These are phyloP conservation scores for Periphyllus acericola DNA, from an alignment of 2,888 invertebrate species.

Conservation along the genomic window DNA sequence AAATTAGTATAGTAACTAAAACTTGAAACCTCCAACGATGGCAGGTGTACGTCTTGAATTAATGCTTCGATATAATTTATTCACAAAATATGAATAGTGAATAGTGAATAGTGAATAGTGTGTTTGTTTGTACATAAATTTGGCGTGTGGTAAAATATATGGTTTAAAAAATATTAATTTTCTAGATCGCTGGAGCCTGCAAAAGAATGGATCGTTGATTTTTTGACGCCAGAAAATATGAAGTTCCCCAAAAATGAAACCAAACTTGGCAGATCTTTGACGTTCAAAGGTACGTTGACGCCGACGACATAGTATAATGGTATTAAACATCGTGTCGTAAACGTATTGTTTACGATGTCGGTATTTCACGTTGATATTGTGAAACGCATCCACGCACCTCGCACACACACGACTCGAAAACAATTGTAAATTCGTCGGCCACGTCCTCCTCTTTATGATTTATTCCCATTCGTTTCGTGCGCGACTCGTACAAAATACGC, in stretches of 20 bases:
- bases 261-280: constrained; percentile 48
- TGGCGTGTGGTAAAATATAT: neutral
- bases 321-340: too few species aligned
- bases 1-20: neutral
- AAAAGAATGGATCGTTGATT: constrained; percentile 54
- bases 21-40: neutral
- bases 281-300: constrained; percentile 43
- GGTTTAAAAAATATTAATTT: neutral
- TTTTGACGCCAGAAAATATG: constrained; percentile 47
- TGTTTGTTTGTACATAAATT: neutral
- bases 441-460: neutral
- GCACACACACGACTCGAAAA: neutral
- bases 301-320: neutral
- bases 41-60: neutral
- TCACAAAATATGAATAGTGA: too few species aligned
- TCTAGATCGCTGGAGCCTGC: constrained; percentile 45
- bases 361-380: constrained; percentile 3
- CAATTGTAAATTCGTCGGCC: constrained; percentile 33
- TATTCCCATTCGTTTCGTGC: neutral
- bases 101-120: too few species aligned
- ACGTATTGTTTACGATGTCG: neutral
- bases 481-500: neutral
- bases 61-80: neutral
- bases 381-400: neutral
- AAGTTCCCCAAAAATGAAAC: constrained; percentile 52